Evolutionary conservation across 2,113 vertebrate genomes (phyloP), one percentile per base, ranked within the genome.

Genomic region (Circaetus cinerascens): DNA sequence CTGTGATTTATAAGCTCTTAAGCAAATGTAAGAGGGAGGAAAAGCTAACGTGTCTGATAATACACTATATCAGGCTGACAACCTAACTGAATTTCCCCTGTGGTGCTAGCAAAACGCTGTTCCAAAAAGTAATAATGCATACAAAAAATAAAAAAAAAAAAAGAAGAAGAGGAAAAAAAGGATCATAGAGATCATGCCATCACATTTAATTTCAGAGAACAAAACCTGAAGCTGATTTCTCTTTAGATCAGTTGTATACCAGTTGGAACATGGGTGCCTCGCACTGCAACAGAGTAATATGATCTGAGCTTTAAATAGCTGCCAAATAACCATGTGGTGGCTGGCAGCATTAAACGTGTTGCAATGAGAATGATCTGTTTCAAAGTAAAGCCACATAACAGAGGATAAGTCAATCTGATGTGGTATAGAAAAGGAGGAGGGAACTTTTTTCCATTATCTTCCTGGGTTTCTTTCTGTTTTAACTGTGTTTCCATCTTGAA

Each of bases 231-330:
- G 74, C 88, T 93, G 90, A 86, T 96, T 98, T 98, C 95, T 96
- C 90, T 96, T 96, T 94, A 97, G 95, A 96, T 97, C 96, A 90
- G 77, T 96, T 90, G 86, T 96, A 81, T 79, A 97, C 95, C 90
- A 96, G 88, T 97, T 95, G 95, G 95, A 96, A 96, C 82, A 94
- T 8, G 90, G 94, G 94, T 97, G 92, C 95, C 96, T 95, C 96
- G 86, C 85, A 74, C 92, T 88, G 93, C 56, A 56, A 83, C 74
- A 72, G 68, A 50, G 97, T 94, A 97, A 97, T 94, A 90, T 94
- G 97, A 98, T 96, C 97, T 79, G 91, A 91, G 90, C 95, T 97
- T 97, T 97, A 97, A 98, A 97, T 97, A 97, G 96, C 96, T 98
- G 96, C 97, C 97, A 97, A 96, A 90, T 94, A 97, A 95, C 96